Evolutionary conservation across 2,797 vertebrate species (phyloP), one percentile per base, ranked within the genome.

Genomic region (Catostomus latipinnis): DNA sequence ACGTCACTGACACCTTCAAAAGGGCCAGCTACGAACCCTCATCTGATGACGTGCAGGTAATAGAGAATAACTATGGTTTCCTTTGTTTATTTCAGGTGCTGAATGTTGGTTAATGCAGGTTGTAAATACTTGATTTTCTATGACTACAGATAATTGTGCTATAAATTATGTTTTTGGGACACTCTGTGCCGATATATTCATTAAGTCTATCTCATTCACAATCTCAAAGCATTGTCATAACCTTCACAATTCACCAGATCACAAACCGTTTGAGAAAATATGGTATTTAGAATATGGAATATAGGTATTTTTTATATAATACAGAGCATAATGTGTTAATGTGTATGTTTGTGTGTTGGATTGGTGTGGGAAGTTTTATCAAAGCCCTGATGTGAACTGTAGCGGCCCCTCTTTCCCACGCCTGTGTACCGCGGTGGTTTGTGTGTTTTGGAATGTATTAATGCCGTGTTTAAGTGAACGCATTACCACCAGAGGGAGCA

Each of bases 1-100:
- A 99, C 58, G 98, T 99, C 86, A 99, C 98, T 0, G 96, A 99
- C 87, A 99, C 98, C 0, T 99, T 98, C 92, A 99, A 96, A 91
- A 96, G 97, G 88, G 98, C 98, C 88, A 98, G 96, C 90, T 99
- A 99, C 52, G 96, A 97, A 88, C 98, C 97, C 1, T 97, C 97
- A 0, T 99, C 98, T 22, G 98, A 99, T 84, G 98, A 98, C 1
- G 97, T 99, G 43, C 98, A 99, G 94, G 98, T 99, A 93, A 94
- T 91, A 81, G 0, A 34, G 34, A 34, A 34, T 34, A 34, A 34
- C 2, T 34, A 34, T 34, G 2, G 34, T 4, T 34, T 34, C 34
- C 1, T 34, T 34, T 34, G 34, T 34, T 34, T 34, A 34, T 34
- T 34, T 34, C 34, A 34, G 34, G 34, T 34, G 2, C 3, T 34